Evolutionary conservation across 2,113 vertebrate genomes (phyloP).

Genomic region (Perognathus longimembris): DNA sequence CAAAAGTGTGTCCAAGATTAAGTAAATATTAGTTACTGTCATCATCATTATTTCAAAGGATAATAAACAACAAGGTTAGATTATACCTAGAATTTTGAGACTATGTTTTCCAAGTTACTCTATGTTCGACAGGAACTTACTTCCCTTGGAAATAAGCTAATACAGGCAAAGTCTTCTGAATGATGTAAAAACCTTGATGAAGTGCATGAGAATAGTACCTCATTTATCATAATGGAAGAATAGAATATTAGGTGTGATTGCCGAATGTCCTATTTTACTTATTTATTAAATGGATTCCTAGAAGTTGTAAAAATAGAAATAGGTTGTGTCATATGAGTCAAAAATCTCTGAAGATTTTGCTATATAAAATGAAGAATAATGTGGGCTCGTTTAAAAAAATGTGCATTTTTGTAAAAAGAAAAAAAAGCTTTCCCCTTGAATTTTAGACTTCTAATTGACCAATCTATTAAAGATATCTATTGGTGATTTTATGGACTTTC

Average conservation of each 20-base stretch:
- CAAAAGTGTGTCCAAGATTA: slow-evolving; percentile 10
- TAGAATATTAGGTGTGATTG: slow-evolving; percentile 81
- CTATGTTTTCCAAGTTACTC: slow-evolving; percentile 19
- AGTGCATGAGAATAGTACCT: slow-evolving; percentile 79
- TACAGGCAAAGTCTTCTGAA: slow-evolving; percentile 71
- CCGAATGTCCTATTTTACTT: slow-evolving; percentile 75
- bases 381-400: background rate
- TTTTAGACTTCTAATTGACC: slow-evolving; percentile 37
- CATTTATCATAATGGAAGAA: slow-evolving; percentile 79
- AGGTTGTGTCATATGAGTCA: slow-evolving; percentile 60
- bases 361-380: background rate
- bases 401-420: background rate
- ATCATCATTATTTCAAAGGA: background rate
- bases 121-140: background rate
- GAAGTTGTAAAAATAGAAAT: slow-evolving; percentile 72
- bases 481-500: slow-evolving; percentile 31
- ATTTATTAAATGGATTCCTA: slow-evolving; percentile 78
- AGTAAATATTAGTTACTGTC: background rate
- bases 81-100: background rate
- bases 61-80: background rate
- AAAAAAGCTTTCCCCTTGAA: slow-evolving; percentile 33
- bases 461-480: slow-evolving; percentile 44
- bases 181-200: slow-evolving; percentile 80
- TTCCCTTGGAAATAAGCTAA: slow-evolving; percentile 68
- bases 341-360: slow-evolving; percentile 50